phyloP scores from a whole-genome alignment of 92 coral and sea anemone species.

The Actinernus sp. region DNA sequence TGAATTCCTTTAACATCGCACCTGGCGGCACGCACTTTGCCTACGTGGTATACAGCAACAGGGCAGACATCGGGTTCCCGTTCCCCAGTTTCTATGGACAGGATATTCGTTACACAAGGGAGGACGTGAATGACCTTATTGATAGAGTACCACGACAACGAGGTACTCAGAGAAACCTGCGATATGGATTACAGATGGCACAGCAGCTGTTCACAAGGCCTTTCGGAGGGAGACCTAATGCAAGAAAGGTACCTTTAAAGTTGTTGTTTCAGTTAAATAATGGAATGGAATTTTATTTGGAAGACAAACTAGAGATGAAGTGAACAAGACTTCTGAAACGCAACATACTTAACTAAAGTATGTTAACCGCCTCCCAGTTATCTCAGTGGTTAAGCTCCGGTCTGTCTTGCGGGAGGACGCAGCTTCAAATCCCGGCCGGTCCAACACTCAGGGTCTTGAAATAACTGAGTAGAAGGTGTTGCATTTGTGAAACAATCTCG shows the following conservation, averaged over 20 bases:
- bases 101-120: constrained; percentile 12
- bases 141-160: constrained; percentile 20
- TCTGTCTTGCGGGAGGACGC: no score
- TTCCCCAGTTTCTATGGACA: constrained; percentile 11
- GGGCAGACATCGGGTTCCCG: constrained; percentile 18
- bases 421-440: no score
- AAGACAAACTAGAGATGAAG: no score
- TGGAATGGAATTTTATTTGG: no score
- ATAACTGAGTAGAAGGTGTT: no score
- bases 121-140: constrained; percentile 20
- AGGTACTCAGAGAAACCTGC: constrained; percentile 24
- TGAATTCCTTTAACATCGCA: constrained; percentile 23
- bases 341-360: no score
- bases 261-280: not conserved
- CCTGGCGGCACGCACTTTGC: constrained; percentile 42
- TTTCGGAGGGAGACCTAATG: constrained; percentile 30
- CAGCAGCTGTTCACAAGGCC: constrained; percentile 11
- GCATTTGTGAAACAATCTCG: no score
- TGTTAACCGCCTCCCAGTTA: no score
- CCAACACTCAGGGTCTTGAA: no score
- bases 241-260: constrained; percentile 14
- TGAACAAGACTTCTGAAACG: no score
- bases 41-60: constrained; percentile 22
- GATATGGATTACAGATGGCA: constrained; percentile 9
- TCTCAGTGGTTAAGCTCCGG: no score